Evolutionary conservation across 2,113 vertebrate species (phyloP), one percentile per base, ranked within the genome.

Genomic region (Rhynchopsitta pachyrhyncha): DNA sequence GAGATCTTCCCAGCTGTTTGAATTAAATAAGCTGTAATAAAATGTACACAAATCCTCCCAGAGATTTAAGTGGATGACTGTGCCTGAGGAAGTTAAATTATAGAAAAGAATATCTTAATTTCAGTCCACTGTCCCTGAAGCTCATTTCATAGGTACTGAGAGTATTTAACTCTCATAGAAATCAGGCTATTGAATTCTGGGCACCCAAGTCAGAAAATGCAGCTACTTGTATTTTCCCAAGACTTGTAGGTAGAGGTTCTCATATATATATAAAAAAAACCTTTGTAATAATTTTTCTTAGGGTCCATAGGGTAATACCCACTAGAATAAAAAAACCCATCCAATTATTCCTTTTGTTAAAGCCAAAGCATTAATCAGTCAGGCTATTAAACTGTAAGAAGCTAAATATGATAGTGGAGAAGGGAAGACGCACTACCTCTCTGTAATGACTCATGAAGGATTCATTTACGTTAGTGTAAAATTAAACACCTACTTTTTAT

Each of bases 401-500:
- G 68, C 23, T 64, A 63, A 86, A 68, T 44, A 17, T 24, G 68
- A 33, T 50, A 75, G 62, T 57, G 0, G 0, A 75, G 55, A 75
- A 75, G 6, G 47, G 11, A 91, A 79, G 35, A 88, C n/a, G 33
- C n/a, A 60, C 20, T 83, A 17, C 22, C 67, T 44, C 41, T 84
- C 73, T 78, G 8, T 59, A 87, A 55, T 31, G 35, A 82, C 11
- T 82, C 8, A 11, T 47, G 57, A 88, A 50, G 82, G n/a, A 85
- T 94, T 87, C 5, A 87, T 97, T 81, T 70, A n/a, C 75, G 47
- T 71, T 73, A 37, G 85, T 69, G 85, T 82, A 90, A 93, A 95
- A 88, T 87, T 82, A 79, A 90, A 80, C 78, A 79, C 81, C 69
- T 78, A 24, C 69, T 64, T 82, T 66, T 68, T 86, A 52, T 42